Percentiles rank a stretch among this genome's conserved stretches.
phyloP scores from a whole-genome alignment of 2,797 vertebrate genomes.

The Petrocephalus sullivani region DNA sequence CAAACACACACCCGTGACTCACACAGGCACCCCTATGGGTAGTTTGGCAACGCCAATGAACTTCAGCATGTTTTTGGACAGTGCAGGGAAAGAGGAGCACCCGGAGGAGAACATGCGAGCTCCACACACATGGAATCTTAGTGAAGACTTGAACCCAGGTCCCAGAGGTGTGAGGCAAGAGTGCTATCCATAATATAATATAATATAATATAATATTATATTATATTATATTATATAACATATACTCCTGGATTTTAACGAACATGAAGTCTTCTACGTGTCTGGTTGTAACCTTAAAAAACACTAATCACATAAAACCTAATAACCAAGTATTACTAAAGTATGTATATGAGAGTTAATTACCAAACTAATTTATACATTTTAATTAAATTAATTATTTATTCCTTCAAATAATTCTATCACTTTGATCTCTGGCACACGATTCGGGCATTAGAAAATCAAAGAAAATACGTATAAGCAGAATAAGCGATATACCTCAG shows the following conservation, averaged over 20 bases:
- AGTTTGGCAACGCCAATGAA: too few species aligned
- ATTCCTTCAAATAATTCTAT: not conserved
- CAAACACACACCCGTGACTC: too few species aligned
- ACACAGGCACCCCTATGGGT: too few species aligned
- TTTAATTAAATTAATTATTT: not conserved
- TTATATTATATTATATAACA: too few species aligned
- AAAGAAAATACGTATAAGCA: not conserved
- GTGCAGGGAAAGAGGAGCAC: too few species aligned
- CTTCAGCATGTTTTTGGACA: too few species aligned
- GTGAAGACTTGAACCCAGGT: too few species aligned
- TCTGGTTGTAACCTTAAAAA: not conserved
- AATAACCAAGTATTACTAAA: not conserved
- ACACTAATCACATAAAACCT: not conserved
- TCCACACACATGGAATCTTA: too few species aligned
- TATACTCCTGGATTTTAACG: not conserved
- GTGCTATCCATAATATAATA: too few species aligned
- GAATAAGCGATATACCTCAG: not conserved
- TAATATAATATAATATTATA: too few species aligned
- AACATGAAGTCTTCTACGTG: not conserved
- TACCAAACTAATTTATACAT: not conserved
- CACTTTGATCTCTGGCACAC: not conserved
- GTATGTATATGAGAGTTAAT: not conserved
- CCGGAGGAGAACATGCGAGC: too few species aligned
- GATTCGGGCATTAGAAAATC: not conserved
- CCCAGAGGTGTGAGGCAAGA: too few species aligned